Evolutionary conservation across 2,888 invertebrate genomes (phyloP), one percentile per base, ranked within the genome.

Genomic region (Elaeidobius kamerunicus): DNA sequence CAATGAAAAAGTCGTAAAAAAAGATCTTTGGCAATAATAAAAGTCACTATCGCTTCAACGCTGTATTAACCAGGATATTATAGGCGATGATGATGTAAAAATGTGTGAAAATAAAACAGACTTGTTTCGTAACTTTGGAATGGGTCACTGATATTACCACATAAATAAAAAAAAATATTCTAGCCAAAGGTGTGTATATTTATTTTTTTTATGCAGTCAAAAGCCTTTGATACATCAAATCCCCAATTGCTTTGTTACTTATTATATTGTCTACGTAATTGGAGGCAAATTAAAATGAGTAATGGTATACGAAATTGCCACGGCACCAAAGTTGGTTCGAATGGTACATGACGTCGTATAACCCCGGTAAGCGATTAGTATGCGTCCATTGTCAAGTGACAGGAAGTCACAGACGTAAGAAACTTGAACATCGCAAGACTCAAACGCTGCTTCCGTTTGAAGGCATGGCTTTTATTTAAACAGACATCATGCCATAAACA

Each of bases 391-490:
- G 56, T 57, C 49, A 43, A 20, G 15, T 18, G 34, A 30, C 56
- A 57, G 56, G 56, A 57, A 57, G 56, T 57, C 56, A 57, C 53
- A 53, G 40, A 57, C 56, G 53, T 57, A 57, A 52, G 53, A 56
- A 56, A 56, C 52, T 57, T 53, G 52, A 49, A 56, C 56, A 52
- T 56, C 49, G 50, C 44, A 35, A 36, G 52, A 41, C 47, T 42
- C 40, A 50, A 55, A 49, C 50, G 45, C 41, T 49, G 50, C 49
- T 57, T 47, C 56, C 56, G 56, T 45, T 52, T 46, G 38, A 43
- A 49, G 44, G 50, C 55, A 55, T 55, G 55, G 44, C 47, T 55
- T 55, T 55, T 55, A 55, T 55, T 55, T 55, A 55, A 55, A 41
- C 45, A 55, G 36, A 55, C 43, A 45, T 55, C 46, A 39, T 28